These are phyloP conservation scores for Ia io DNA, from an alignment of 2,113 vertebrate species.

Conservation along the genomic window DNA sequence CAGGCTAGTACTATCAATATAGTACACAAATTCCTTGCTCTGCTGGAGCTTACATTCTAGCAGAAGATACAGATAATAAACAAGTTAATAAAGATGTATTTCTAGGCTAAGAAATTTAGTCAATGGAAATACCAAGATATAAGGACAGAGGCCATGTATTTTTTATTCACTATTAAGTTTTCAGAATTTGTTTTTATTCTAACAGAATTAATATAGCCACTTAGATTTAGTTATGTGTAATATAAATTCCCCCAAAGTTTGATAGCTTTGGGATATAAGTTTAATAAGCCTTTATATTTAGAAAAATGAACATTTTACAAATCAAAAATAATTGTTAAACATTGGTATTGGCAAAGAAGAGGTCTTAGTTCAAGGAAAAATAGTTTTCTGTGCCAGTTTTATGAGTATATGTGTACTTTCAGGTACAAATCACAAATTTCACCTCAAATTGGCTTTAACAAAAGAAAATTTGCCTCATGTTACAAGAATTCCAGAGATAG, in stretches of 20 bases:
- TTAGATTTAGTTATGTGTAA: conserved; percentile 17
- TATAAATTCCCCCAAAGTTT: background rate
- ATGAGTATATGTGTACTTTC: background rate
- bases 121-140: background rate
- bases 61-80: background rate
- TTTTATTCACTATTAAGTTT: conserved; percentile 20
- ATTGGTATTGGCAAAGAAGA: background rate
- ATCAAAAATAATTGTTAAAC: background rate
- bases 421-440: background rate
- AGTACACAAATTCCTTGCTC: background rate
- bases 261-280: background rate
- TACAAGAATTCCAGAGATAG: background rate
- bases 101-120: background rate
- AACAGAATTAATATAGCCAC: background rate
- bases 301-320: conserved; percentile 37
- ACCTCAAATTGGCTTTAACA: background rate
- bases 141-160: background rate
- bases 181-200: background rate
- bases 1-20: background rate
- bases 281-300: conserved; percentile 28
- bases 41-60: background rate
- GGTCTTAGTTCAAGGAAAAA: background rate
- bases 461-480: background rate
- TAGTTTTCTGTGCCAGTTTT: background rate
- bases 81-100: background rate